These are phyloP conservation scores for Lichenostomus cassidix DNA, from an alignment of 2,113 vertebrate genomes.

Conservation along the genomic window DNA sequence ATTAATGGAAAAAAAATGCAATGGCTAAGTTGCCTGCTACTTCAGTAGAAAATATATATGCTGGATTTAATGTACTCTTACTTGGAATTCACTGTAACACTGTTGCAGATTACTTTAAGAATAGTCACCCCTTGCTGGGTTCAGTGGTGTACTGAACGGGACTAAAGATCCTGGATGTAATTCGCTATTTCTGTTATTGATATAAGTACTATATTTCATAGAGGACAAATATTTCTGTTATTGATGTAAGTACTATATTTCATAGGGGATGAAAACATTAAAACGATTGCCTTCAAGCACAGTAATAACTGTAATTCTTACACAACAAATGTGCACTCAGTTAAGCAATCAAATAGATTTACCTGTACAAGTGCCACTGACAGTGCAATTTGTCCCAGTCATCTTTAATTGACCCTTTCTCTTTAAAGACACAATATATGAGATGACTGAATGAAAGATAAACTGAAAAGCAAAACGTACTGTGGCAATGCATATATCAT, in stretches of 20 bases:
- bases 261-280: background rate
- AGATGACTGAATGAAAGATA: background rate
- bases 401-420: background rate
- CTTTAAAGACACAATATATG: background rate
- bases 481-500: background rate
- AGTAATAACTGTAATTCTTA: background rate
- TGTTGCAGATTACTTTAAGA: background rate
- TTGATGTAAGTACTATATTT: background rate
- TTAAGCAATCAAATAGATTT: background rate
- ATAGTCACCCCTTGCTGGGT: background rate
- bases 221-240: background rate
- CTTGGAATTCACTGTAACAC: background rate
- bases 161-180: background rate
- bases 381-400: background rate
- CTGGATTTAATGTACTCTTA: rapidly evolving
- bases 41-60: background rate
- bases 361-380: background rate
- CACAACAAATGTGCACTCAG: background rate
- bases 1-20: background rate
- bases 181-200: background rate
- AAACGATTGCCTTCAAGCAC: background rate
- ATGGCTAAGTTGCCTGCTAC: background rate
- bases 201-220: background rate
- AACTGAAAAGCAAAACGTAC: background rate
- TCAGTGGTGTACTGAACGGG: background rate